Percentiles rank a stretch among this genome's conserved stretches.
Evolutionary conservation across 2,888 invertebrate species (phyloP).

Genomic region (Zygothrica quintamaculata): DNA sequence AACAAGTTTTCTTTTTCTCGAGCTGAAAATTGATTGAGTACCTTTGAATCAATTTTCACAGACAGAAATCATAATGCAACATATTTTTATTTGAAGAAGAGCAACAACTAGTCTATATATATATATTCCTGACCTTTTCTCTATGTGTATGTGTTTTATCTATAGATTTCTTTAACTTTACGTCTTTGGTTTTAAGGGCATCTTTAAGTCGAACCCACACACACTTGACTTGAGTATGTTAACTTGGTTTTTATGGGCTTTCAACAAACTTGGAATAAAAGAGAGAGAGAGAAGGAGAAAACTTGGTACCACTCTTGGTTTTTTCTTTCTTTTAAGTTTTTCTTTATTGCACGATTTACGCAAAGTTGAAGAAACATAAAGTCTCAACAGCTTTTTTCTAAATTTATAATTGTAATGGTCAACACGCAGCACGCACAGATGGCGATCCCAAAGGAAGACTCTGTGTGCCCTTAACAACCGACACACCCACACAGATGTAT

Average conservation of each 20-base stretch:
- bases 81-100: no score
- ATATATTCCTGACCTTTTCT: no score
- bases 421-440: slow-evolving; percentile 28
- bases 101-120: no score
- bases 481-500: slow-evolving; percentile 13
- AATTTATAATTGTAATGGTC: slow-evolving; percentile 51
- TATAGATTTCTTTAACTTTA: no score
- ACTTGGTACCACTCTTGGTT: no score
- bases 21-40: slow-evolving; percentile 50
- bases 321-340: slow-evolving; percentile 2
- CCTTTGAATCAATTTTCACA: slow-evolving; percentile 32
- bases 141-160: no score
- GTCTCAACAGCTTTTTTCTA: slow-evolving; percentile 25
- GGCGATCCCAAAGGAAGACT: slow-evolving; percentile 11
- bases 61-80: no score
- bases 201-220: background rate
- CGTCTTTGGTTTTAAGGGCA: no score
- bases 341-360: slow-evolving; percentile 1
- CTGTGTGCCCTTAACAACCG: slow-evolving; percentile 37
- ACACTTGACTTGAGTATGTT: no score
- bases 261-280: background rate
- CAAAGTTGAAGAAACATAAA: slow-evolving; percentile 11
- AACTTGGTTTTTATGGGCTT: background rate
- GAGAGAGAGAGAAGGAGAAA: background rate
- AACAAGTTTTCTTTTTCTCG: slow-evolving; percentile 16